phyloP scores from a whole-genome alignment of 2,113 vertebrate genomes.

The Aythya baeri region DNA sequence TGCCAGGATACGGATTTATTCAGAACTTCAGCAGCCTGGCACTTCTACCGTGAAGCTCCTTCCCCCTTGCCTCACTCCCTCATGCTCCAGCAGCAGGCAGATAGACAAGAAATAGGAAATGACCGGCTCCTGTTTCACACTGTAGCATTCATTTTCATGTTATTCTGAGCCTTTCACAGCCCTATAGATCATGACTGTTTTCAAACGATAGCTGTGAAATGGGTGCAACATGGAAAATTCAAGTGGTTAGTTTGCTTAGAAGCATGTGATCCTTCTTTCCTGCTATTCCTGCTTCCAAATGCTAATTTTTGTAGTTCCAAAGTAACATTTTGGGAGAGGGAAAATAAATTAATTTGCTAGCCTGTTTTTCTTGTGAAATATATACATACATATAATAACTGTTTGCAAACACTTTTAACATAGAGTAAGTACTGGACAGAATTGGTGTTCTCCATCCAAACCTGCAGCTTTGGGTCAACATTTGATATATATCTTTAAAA shows the following conservation, averaged over 20 bases:
- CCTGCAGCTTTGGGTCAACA: neutral
- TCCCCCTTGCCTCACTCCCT: neutral
- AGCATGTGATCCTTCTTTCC: slow-evolving; percentile 29
- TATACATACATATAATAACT: neutral
- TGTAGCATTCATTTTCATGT: neutral
- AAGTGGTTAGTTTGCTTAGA: slow-evolving; percentile 10
- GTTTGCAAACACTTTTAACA: neutral
- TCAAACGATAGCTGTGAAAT: slow-evolving; percentile 37
- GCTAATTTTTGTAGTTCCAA: neutral
- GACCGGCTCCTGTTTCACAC: neutral
- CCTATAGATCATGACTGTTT: neutral
- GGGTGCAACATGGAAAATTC: slow-evolving; percentile 16
- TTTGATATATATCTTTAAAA: neutral
- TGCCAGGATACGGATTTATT: slow-evolving; percentile 60
- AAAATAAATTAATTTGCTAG: slow-evolving; percentile 15
- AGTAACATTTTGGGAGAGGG: neutral
- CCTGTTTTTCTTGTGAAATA: slow-evolving; percentile 16
- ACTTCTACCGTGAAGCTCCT: neutral
- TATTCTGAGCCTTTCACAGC: slow-evolving; percentile 12
- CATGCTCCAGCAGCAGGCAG: neutral
- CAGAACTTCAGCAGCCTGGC: slow-evolving; percentile 39
- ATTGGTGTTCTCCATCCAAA: neutral
- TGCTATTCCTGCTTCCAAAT: slow-evolving; percentile 19
- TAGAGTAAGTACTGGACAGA: neutral
- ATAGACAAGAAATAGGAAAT: slow-evolving; percentile 40